Base-by-base conservation (phyloP, 2,113 vertebrate genomes). In the Mustela nigripes region DNA sequence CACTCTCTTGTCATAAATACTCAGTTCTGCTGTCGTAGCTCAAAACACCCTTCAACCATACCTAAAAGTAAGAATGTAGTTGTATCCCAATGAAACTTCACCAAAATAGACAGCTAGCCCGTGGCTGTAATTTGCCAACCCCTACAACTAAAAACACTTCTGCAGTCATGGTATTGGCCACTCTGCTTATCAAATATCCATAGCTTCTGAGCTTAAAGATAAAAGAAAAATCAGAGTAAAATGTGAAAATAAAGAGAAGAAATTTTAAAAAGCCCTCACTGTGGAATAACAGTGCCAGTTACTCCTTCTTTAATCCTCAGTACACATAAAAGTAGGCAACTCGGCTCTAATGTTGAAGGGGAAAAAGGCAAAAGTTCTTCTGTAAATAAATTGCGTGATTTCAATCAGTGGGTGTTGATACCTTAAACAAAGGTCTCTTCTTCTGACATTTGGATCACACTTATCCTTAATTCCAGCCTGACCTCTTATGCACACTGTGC, bases 221-320 rank as follows among this genome's bases (percentile, higher is more conserved):
- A 94, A 95, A 39, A 81, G 19, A 90, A 36, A 69, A 67, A 97
- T 10, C 22, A 94, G 39, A 89, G 31, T 24, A 63, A 92, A 84
- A 50, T 8, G 36, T 58, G 39, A 22, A 63, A 84, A 80, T 80
- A 71, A 80, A 96, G 33, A 50, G 39, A 73, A 26, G 12, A 74
- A n/a, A 15, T 62, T 56, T 62, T 81, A 90, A 76, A 65, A 92
- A 62, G 26, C 8, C 58, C 39, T 81, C 62, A 15, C 4, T 22
- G 48, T 48, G 36, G n/a, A 81, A 33, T 31, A 87, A 67, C 14
- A 26, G 1, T 94, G 53, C 58, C 33, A 74, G 24, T n/a, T 39
- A 7, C 24, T 28, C 42, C 11, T 76, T 58, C 31, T 82, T 82
- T 87, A 39, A 48, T 76, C 31, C 8, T 74, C 22, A 12, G 5